Evolutionary conservation across 1,140 invertebrate species (phyloP).

Genomic region (Lordiphosa clarofinis): DNA sequence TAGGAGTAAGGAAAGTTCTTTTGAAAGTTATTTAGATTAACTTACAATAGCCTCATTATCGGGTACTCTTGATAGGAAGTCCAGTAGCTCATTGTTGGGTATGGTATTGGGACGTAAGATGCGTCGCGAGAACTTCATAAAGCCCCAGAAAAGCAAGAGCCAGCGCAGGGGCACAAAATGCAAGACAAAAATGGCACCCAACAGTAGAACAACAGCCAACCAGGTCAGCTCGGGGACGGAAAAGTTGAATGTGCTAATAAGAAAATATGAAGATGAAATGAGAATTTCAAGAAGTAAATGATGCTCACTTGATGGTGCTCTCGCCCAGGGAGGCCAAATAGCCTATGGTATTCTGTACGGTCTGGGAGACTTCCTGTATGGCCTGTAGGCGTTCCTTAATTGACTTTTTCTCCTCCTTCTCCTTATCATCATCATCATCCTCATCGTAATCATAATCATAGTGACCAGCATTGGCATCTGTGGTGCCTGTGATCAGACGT

Average conservation of each 20-base stretch:
- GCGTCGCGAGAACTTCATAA: slow-evolving; percentile 98
- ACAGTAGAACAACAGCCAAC: slow-evolving; percentile 90
- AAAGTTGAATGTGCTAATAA: slow-evolving; percentile 94
- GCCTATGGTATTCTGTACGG: slow-evolving; percentile 96
- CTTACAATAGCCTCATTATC: slow-evolving; percentile 95
- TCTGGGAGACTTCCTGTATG: slow-evolving; percentile 96
- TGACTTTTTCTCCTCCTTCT: slow-evolving; percentile 96
- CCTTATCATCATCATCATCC: slow-evolving; percentile 89
- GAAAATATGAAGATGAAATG: slow-evolving; percentile 6
- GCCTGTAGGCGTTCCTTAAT: slow-evolving; percentile 95
- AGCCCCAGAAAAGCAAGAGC: slow-evolving; percentile 96
- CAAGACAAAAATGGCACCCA: slow-evolving; percentile 87
- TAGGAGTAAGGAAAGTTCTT: not conserved
- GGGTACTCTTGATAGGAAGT: slow-evolving; percentile 96
- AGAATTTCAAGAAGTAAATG: not conserved
- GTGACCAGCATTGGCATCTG: slow-evolving; percentile 84
- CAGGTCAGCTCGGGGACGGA: slow-evolving; percentile 97
- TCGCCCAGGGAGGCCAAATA: slow-evolving; percentile 95
- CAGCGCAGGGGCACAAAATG: slow-evolving; percentile 95
- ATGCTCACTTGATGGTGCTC: slow-evolving; percentile 93
- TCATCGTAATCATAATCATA: slow-evolving; percentile 88
- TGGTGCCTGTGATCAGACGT: slow-evolving; percentile 81
- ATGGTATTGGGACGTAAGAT: slow-evolving; percentile 95
- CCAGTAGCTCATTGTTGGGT: slow-evolving; percentile 98
- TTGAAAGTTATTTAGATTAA: slow-evolving; percentile 14